A percentile compares a stretch with the other conserved stretches of the same genome.
Evolutionary conservation across 2,797 vertebrate genomes (phyloP).

Genomic region (Allobates femoralis): DNA sequence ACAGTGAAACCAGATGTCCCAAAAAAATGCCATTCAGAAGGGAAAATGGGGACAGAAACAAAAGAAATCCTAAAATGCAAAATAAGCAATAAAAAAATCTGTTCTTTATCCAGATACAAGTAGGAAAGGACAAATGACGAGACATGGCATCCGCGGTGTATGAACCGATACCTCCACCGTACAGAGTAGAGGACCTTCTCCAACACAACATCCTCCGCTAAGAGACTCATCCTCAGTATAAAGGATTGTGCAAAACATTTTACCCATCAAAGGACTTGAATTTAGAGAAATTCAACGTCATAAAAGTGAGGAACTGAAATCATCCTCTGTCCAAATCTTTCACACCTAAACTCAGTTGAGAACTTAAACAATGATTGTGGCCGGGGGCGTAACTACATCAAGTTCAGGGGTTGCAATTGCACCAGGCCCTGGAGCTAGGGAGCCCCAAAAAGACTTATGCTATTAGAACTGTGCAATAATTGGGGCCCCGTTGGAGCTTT

Average conservation of each 20-base stretch:
- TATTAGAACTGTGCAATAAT: too few relatives aligned
- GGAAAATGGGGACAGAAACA: not conserved
- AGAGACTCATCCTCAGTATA: not conserved
- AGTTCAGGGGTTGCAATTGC: too few relatives aligned
- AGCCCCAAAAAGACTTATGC: too few relatives aligned
- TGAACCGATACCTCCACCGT: not conserved
- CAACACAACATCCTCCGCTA: not conserved
- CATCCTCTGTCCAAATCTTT: too few relatives aligned
- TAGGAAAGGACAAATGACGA: too few relatives aligned
- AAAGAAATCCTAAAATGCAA: not conserved
- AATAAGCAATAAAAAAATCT: too few relatives aligned
- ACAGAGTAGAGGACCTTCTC: not conserved
- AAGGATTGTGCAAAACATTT: not conserved
- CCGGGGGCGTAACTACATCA: too few relatives aligned
- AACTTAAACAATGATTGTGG: too few relatives aligned
- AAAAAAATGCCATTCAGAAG: not conserved
- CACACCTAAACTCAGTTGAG: too few relatives aligned
- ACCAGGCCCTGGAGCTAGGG: too few relatives aligned
- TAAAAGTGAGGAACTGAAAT: not conserved
- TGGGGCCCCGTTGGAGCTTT: too few relatives aligned
- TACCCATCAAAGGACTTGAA: not conserved
- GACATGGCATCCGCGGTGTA: not conserved
- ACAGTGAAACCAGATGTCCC: slow-evolving; percentile 19
- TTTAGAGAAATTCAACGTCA: not conserved
- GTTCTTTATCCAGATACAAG: too few relatives aligned